phyloP scores from a whole-genome alignment of 2,888 invertebrate species.

The Oithona nana region DNA sequence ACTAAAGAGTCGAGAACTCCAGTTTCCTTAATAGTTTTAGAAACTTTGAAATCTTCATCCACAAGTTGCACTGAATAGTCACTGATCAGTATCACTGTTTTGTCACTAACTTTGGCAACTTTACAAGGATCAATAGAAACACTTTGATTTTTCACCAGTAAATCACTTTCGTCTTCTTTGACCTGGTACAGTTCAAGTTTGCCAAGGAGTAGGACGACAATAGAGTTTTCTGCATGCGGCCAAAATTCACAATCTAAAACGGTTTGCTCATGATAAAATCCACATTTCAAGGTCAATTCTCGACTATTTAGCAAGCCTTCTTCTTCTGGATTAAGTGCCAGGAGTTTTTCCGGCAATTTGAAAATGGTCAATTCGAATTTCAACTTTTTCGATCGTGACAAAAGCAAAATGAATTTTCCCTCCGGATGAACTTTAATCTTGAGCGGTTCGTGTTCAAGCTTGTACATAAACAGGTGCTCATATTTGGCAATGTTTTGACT shows the following conservation, averaged over 20 bases:
- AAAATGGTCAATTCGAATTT: not conserved
- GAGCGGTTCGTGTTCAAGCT: not conserved
- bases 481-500: not conserved
- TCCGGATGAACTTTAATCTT: not conserved
- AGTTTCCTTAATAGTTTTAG: too few species aligned
- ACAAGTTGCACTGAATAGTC: too few species aligned
- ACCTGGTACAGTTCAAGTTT: too few species aligned
- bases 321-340: not conserved
- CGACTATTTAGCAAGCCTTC: not conserved
- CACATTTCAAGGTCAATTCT: not conserved
- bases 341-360: not conserved
- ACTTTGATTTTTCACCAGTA: too few species aligned
- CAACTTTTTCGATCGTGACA: not conserved
- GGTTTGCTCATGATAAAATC: not conserved
- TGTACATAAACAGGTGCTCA: not conserved
- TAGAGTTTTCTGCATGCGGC: too few species aligned
- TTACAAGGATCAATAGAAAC: too few species aligned
- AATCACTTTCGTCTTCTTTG: too few species aligned
- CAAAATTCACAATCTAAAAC: not conserved
- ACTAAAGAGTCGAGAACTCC: too few species aligned
- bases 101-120: too few species aligned
- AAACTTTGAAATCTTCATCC: too few species aligned
- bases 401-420: not conserved
- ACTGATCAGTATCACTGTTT: too few species aligned
- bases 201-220: too few species aligned